These are phyloP conservation scores for Onthophagus taurus DNA, from an alignment of 1,140 invertebrate genomes.

Conservation along the genomic window DNA sequence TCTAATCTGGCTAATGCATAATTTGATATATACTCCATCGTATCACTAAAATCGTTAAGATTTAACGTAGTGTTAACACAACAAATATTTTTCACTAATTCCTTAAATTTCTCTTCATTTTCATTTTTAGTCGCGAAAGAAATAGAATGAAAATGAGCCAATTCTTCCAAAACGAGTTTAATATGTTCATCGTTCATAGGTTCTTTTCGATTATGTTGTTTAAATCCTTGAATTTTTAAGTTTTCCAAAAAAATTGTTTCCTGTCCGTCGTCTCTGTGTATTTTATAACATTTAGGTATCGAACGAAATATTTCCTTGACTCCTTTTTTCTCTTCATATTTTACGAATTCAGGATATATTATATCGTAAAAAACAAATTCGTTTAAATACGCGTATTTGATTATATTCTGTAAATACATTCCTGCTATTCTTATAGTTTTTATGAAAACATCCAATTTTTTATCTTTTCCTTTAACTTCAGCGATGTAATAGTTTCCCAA, in stretches of 20 bases:
- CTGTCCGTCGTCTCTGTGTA: conserved; percentile 28
- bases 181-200: conserved; percentile 39
- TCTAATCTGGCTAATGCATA: no score
- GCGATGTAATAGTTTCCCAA: no score
- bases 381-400: no score
- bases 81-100: no score
- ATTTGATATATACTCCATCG: no score
- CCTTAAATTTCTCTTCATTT: conserved; percentile 20
- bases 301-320: conserved; percentile 18
- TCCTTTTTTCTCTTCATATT: neutral
- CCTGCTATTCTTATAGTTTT: no score
- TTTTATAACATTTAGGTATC: conserved; percentile 36
- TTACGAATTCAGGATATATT: neutral
- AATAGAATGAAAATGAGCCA: conserved; percentile 45
- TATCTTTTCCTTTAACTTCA: no score
- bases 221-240: conserved; percentile 37
- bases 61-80: no score
- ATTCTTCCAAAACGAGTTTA: conserved; percentile 37
- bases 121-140: conserved; percentile 41
- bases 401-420: no score
- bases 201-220: conserved; percentile 39
- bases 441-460: no score
- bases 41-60: no score
- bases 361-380: conserved; percentile 5
- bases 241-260: conserved; percentile 48